Percentiles rank a stretch among this genome's conserved stretches.
Evolutionary conservation across 2,113 vertebrate species (phyloP).

Genomic region (Cepphus grylle): DNA sequence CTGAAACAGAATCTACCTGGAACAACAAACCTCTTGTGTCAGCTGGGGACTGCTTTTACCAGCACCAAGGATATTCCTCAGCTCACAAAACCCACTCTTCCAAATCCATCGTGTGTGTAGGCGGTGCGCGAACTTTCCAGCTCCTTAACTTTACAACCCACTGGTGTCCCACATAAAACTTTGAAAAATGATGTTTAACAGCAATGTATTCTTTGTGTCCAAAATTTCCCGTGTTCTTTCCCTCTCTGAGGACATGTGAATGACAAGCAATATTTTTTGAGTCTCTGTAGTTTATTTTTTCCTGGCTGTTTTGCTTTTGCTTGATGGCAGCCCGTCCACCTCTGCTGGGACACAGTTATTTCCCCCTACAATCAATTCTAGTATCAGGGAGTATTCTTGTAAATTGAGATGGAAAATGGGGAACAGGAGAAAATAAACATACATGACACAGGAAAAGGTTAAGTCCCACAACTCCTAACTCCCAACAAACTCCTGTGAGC

Average conservation of each 20-base stretch:
- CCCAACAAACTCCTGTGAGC: background rate
- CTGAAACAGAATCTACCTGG: background rate
- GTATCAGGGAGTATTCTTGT: background rate
- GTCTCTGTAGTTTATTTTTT: background rate
- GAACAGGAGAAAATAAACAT: background rate
- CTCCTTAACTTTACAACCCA: background rate
- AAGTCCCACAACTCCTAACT: background rate
- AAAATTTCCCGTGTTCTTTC: background rate
- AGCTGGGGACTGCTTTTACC: background rate
- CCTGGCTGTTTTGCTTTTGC: background rate
- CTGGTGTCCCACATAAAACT: background rate
- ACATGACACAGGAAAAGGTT: background rate
- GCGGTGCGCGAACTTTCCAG: background rate
- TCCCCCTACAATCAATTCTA: background rate
- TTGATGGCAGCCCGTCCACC: background rate
- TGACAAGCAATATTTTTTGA: background rate
- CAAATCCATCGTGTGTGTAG: background rate
- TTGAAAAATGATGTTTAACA: background rate
- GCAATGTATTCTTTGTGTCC: background rate
- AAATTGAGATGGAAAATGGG: background rate
- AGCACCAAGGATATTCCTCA: background rate
- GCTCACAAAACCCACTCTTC: background rate
- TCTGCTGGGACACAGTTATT: background rate
- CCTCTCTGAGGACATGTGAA: background rate
- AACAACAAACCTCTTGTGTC: background rate